Conservation (phyloP, 2,797 vertebrate species). For the Crax fasciolata region DNA sequence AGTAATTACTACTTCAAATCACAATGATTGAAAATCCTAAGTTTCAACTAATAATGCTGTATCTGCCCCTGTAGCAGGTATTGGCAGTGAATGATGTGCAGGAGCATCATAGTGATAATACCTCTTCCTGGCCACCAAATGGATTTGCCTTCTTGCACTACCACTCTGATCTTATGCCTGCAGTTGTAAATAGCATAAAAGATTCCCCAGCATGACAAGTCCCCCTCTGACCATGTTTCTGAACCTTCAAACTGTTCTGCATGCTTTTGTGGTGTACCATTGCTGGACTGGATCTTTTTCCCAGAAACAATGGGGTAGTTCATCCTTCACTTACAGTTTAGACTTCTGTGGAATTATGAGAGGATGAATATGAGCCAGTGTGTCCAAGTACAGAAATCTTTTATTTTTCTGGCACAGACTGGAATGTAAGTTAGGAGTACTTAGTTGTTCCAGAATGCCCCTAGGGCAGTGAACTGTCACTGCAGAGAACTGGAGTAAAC, state of each 20-base stretch:
- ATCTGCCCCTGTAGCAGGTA: neutral
- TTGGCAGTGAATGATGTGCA: neutral
- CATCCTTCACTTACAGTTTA: slow-evolving; percentile 7
- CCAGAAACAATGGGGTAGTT: slow-evolving; percentile 48
- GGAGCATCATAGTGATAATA: neutral
- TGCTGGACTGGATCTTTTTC: slow-evolving; percentile 4
- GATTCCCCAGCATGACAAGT: fast-evolving
- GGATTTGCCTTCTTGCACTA: neutral
- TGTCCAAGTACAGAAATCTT: slow-evolving; percentile 47
- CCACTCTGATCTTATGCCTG: neutral
- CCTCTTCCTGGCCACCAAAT: neutral
- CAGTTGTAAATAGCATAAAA: neutral
- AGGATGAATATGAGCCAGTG: slow-evolving; percentile 42
- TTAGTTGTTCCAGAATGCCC: slow-evolving; percentile 22
- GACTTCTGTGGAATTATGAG: neutral
- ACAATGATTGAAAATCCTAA: neutral
- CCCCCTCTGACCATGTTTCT: neutral
- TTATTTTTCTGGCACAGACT: slow-evolving; percentile 20
- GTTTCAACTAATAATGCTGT: neutral
- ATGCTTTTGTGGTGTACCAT: neutral
- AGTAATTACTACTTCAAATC: slow-evolving; percentile 44
- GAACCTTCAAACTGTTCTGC: neutral
- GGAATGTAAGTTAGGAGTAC: slow-evolving; percentile 58
- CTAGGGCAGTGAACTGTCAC: slow-evolving; percentile 37
- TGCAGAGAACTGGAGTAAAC: slow-evolving; percentile 23